Evolutionary conservation across 2,888 invertebrate genomes (phyloP), one percentile per base, ranked within the genome.

Genomic region (Lasioglossum oenotherae): DNA sequence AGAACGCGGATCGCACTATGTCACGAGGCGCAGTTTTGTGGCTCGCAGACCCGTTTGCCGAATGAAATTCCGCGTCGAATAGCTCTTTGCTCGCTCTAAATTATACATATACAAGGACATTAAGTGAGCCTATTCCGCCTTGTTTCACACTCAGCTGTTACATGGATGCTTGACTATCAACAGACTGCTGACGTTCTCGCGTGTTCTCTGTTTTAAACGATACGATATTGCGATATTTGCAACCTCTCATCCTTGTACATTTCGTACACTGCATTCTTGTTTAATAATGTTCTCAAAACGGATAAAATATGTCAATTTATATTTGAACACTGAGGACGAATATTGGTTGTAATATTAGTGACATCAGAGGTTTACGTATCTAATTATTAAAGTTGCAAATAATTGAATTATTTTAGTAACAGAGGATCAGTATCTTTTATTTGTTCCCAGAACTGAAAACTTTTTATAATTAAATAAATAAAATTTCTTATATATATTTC

Each of bases 1-100:
- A 67, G 72, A 78, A 71, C 27, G 27, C 23, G 53, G 44, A 64
- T 71, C 60, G 74, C 53, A 44, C 74, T 57, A 72, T 75, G 84
- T 89, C 82, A 82, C 81, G 81, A 74, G 78, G 69, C 44, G 16
- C 16, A 86, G 84, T 89, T 89, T 88, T 83, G 82, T 71, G 81
- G 78, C 69, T n/a, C 73, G 27, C 74, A 64, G 73, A 82, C 27
- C 87, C 77, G 74, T 60, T 69, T 41, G 46, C 14, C 76, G 71
- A 81, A 90, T 84, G 90, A 92, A 92, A 91, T 92, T 90, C 84
- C 86, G 87, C 89, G 90, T 91, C 91, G 89, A 92, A 91, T 91
- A 88, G 89, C 89, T 88, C 90, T 92, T 92, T 90, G 88, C 89
- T 76, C 80, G 81, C 81, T 88, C 87, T 89, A 90, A 93, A 93